These are phyloP conservation scores for Scaptomyza montana DNA, from an alignment of 1,140 invertebrate genomes.

Conservation along the genomic window DNA sequence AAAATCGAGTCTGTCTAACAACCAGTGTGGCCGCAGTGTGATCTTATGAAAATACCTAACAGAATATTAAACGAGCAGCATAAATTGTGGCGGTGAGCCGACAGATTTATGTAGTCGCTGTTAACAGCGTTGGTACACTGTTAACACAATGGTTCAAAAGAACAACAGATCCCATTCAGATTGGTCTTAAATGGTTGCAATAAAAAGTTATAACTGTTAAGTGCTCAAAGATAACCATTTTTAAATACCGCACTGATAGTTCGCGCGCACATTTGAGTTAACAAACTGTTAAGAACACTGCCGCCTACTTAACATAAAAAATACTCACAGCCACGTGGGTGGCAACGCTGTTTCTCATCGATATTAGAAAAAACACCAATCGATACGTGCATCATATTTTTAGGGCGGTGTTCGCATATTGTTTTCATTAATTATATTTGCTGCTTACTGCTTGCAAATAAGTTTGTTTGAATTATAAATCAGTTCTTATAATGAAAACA, in stretches of 20 bases:
- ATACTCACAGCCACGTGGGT: neutral
- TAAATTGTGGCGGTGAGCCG: neutral
- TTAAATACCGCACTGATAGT: neutral
- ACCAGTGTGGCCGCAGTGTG: neutral
- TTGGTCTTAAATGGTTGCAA: no score
- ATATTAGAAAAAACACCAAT: conserved; percentile 19
- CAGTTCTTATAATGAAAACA: conserved; percentile 38
- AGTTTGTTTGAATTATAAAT: conserved; percentile 28
- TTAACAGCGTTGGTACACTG: neutral
- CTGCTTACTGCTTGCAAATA: conserved; percentile 7
- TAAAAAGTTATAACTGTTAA: no score
- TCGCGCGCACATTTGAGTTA: neutral
- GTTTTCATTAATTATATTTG: conserved; percentile 50
- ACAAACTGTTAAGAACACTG: neutral
- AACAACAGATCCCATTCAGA: no score
- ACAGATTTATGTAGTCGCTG: neutral
- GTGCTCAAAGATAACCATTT: no score
- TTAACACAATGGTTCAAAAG: neutral
- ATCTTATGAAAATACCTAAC: neutral
- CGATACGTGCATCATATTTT: conserved; percentile 51
- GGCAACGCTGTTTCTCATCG: conserved; percentile 22
- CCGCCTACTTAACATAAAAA: conserved; percentile 2
- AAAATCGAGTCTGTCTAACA: conserved; percentile 19
- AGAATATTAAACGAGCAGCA: neutral
- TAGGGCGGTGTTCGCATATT: conserved; percentile 61